phyloP scores from a whole-genome alignment of 2,797 vertebrate genomes.

The Graptemys geographica region DNA sequence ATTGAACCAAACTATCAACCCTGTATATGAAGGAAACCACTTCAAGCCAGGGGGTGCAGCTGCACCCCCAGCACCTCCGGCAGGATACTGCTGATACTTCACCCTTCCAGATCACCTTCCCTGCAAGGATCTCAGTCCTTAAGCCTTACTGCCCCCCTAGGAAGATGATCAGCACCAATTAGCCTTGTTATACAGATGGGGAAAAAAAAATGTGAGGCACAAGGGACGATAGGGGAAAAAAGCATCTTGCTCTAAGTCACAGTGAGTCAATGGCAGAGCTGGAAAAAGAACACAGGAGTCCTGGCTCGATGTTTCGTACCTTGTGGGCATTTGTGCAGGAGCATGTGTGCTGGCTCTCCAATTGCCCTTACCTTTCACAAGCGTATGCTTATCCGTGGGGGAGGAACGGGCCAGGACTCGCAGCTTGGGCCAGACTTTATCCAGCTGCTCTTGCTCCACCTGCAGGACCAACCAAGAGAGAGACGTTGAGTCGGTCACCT shows the following conservation, averaged over 20 bases:
- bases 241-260: not conserved
- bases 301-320: not conserved
- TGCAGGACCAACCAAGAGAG: slow-evolving; percentile 27
- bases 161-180: not conserved
- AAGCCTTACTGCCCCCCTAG: not conserved
- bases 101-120: not conserved
- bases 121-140: not conserved
- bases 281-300: not conserved
- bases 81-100: not conserved
- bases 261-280: not conserved
- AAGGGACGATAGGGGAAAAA: not conserved
- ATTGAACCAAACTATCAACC: no score
- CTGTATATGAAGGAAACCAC: no score
- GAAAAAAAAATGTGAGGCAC: not conserved
- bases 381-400: slow-evolving; percentile 96
- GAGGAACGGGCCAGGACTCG: slow-evolving; percentile 96
- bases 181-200: not conserved
- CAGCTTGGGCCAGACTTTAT: slow-evolving; percentile 97
- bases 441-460: slow-evolving; percentile 98
- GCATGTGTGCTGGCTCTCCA: not conserved
- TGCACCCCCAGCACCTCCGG: no score
- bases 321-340: not conserved
- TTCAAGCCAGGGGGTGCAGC: no score
- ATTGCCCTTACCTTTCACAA: slow-evolving; percentile 93
- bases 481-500: not conserved